Evolutionary conservation across 1,140 invertebrate species (phyloP).

Genomic region (Periplaneta americana): DNA sequence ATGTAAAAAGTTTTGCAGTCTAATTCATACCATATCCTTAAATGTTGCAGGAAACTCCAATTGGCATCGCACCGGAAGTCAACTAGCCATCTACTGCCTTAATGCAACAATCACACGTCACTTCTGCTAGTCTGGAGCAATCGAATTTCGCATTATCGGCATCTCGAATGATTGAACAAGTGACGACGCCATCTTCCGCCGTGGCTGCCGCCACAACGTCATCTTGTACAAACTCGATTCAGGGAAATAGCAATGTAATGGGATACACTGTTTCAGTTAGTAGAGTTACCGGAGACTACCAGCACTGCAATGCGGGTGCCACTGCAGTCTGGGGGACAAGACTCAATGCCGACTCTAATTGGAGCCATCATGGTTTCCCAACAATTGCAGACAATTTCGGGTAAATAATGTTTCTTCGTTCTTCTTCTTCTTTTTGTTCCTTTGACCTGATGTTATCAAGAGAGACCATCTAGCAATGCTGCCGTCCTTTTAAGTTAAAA

Average conservation of each 20-base stretch:
- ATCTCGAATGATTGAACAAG: background rate
- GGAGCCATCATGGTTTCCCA: background rate
- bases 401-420: too few species aligned
- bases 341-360: background rate
- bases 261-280: background rate
- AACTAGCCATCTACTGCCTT: background rate
- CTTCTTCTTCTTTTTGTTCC: too few species aligned
- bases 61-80: background rate
- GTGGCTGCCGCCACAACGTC: background rate
- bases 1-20: too few species aligned
- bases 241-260: background rate
- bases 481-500: too few species aligned
- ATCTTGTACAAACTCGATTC: background rate
- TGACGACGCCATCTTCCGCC: background rate
- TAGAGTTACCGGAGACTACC: background rate
- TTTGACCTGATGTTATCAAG: too few species aligned
- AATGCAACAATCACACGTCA: background rate
- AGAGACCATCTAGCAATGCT: too few species aligned
- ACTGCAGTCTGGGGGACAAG: background rate
- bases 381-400: background rate
- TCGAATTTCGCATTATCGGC: background rate
- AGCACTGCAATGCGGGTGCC: background rate
- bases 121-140: background rate
- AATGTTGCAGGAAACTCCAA: background rate
- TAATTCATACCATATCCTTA: too few species aligned